Base-by-base conservation (phyloP, 2,888 invertebrate genomes). In the Caenorhabditis sulstoni region DNA sequence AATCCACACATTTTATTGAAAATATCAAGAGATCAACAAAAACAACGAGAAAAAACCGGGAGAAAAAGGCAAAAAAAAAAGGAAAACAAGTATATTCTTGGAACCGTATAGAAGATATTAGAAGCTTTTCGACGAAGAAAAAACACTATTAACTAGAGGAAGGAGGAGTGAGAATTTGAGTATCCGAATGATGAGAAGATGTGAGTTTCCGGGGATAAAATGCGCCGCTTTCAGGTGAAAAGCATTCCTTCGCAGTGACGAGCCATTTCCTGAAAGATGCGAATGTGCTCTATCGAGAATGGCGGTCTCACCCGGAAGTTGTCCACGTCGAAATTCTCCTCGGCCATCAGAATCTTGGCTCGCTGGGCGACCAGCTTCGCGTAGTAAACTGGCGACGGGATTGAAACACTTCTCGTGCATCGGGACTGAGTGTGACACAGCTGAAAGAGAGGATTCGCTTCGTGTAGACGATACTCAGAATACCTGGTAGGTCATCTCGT, bases 381-480 rank as follows among this genome's bases (percentile, higher is more conserved):
- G 39, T 80, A 80, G 55, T 75, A 80, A 1, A 80, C 68, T 47
- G 80, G 80, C 14, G 80, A 66, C n/a, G 80, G 80, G n/a, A 80
- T 71, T 1, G 80, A 75, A n/a, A 80, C 75, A 41, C 68, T 68
- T 66, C 80, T 41, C 7, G 80, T 80, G 66, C 80, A 80, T 8
- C 80, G 64, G 12, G 75, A 73, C 55, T 80, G 75, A 3, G 80
- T 75, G 41, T 80, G 80, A 37, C 80, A 80, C 4, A 80, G 52
- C 80, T 80, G 70, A 12, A 79, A 62, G n/a, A 22, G n/a, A 57
- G 9, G 8, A 22, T 9, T 41, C 9, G 47, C n/a, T 29, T 3
- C 29, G 29, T 7, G 7, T 3, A 3, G 29, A 7, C 4, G 29
- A 29, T 29, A 29, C 29, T 14, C 5, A 23, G 16, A 37, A 4